A percentile compares a stretch with the other conserved stretches of the same genome.
Conservation (phyloP, 1,140 invertebrate species). For the Pentalonia nigronervosa region DNA sequence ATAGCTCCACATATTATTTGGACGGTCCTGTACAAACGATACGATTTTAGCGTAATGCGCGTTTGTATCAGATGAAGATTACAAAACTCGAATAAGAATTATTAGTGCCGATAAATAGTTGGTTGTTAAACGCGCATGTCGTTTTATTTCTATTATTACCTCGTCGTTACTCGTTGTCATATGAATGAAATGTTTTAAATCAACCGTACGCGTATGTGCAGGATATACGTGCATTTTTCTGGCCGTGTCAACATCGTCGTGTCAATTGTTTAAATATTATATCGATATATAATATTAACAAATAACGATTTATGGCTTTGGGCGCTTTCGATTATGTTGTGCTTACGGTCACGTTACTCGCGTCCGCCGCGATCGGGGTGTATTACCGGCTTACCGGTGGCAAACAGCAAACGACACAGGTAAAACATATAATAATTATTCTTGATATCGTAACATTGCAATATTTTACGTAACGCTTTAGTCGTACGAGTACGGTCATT, state of each 20-base stretch:
- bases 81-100: background rate
- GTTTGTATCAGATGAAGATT: background rate
- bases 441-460: background rate
- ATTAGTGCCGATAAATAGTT: background rate
- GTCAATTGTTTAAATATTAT: background rate
- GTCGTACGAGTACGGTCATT: background rate
- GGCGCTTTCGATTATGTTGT: conserved; percentile 71
- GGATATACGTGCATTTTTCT: background rate
- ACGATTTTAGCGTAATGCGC: background rate
- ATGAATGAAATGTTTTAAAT: background rate
- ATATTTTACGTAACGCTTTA: background rate
- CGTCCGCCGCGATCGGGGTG: conserved; percentile 77
- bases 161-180: background rate
- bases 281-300: background rate
- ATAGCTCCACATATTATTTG: background rate
- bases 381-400: conserved; percentile 87
- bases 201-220: background rate
- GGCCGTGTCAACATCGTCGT: background rate
- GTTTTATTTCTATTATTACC: background rate
- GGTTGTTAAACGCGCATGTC: background rate
- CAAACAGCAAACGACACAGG: conserved; percentile 83
- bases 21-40: background rate
- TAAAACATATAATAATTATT: conserved; percentile 63
- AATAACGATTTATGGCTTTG: conserved; percentile 17
- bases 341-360: conserved; percentile 69